phyloP scores from a whole-genome alignment of 2,113 vertebrate genomes.

The Cyprinodon variegatus region DNA sequence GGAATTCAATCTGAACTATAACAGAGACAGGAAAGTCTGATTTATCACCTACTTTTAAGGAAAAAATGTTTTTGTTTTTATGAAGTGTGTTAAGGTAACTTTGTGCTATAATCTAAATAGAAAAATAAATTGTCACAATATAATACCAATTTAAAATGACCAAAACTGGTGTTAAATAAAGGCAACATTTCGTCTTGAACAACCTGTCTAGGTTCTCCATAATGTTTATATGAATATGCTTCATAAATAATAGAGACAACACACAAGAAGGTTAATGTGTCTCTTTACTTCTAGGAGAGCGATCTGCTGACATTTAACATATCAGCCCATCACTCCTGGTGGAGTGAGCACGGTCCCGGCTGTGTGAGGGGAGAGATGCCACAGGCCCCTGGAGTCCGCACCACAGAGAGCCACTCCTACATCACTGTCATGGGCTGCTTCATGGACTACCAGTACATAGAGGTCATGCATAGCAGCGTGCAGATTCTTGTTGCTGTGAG shows the following conservation, averaged over 20 bases:
- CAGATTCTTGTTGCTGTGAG: slow-evolving; percentile 90
- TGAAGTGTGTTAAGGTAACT: not conserved
- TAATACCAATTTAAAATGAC: not conserved
- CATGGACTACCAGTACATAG: slow-evolving; percentile 88
- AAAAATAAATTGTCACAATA: not conserved
- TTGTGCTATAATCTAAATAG: not conserved
- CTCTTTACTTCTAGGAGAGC: slow-evolving; percentile 80
- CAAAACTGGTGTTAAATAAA: not conserved
- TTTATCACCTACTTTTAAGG: not conserved
- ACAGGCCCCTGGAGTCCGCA: slow-evolving; percentile 65
- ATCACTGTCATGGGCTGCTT: slow-evolving; percentile 85
- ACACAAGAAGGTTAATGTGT: not conserved
- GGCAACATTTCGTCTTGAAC: not conserved
- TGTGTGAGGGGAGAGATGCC: slow-evolving; percentile 83
- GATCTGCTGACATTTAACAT: slow-evolving; percentile 91
- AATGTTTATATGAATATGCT: slow-evolving; percentile 22
- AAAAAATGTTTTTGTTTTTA: not conserved
- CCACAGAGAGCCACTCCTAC: slow-evolving; percentile 84
- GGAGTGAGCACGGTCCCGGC: slow-evolving; percentile 88
- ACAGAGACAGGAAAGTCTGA: not conserved
- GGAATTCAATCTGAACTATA: not conserved
- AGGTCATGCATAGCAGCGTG: slow-evolving; percentile 87
- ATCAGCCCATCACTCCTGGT: slow-evolving; percentile 90
- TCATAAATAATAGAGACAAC: slow-evolving; percentile 5
- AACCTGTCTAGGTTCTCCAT: slow-evolving; percentile 5